Evolutionary conservation across 2,888 invertebrate species (phyloP).

Genomic region (Anarsia innoxiella): DNA sequence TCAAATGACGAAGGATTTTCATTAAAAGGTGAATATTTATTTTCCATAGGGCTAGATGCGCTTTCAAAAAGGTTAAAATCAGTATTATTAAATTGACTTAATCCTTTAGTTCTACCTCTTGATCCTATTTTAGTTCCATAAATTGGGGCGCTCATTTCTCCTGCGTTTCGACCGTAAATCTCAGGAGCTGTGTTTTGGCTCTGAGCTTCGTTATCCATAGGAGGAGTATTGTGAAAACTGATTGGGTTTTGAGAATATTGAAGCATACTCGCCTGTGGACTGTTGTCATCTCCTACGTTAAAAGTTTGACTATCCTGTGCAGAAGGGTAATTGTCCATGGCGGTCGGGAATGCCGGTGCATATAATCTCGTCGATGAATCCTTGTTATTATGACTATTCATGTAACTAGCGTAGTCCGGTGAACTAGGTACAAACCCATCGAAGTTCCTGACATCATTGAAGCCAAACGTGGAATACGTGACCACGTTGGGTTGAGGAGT

Average conservation of each 20-base stretch:
- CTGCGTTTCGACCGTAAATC: constrained; percentile 26
- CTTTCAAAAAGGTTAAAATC: constrained; percentile 37
- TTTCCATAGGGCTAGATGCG: constrained; percentile 31
- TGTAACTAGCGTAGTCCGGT: constrained; percentile 51
- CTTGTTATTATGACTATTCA: constrained; percentile 40
- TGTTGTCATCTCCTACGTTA: constrained; percentile 29
- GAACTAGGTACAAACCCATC: constrained; percentile 63
- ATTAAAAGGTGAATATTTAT: constrained; percentile 31
- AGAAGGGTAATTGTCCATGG: constrained; percentile 42
- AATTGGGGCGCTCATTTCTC: constrained; percentile 38
- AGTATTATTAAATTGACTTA: constrained; percentile 36
- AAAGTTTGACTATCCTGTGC: constrained; percentile 36
- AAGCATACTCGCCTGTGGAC: constrained; percentile 38
- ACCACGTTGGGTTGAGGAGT: constrained; percentile 59
- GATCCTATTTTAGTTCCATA: constrained; percentile 58
- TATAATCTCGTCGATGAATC: constrained; percentile 52
- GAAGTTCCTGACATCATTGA: constrained; percentile 59
- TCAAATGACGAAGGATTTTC: constrained; percentile 31
- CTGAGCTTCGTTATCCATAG: constrained; percentile 32
- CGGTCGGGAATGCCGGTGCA: constrained; percentile 59
- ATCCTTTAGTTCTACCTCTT: constrained; percentile 32
- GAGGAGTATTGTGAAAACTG: constrained; percentile 40
- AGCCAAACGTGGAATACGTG: constrained; percentile 64
- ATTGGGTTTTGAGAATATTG: constrained; percentile 41
- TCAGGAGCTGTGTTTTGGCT: constrained; percentile 32